Conservation (phyloP, 2,113 vertebrate genomes). For the Macroglossus sobrinus region DNA sequence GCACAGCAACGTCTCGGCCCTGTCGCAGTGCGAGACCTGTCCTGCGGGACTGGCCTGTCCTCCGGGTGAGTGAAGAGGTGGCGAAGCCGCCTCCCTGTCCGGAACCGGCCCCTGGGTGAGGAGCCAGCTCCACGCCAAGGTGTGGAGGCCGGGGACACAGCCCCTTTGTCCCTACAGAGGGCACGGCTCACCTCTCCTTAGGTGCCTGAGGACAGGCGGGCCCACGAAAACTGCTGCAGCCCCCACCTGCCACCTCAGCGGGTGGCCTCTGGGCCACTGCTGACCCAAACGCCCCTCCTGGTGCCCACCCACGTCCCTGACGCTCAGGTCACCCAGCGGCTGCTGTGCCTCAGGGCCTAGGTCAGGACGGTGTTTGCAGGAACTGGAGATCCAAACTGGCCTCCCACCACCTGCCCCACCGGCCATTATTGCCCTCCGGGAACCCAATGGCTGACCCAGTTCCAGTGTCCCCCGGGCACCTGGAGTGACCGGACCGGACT, state of each 20-base stretch:
- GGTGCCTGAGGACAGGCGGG: background rate
- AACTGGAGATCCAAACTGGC: constrained; percentile 25
- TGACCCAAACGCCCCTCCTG: background rate
- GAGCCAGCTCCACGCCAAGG: background rate
- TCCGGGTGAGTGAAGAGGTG: constrained; percentile 79
- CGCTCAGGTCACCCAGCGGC: background rate
- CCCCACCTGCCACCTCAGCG: background rate
- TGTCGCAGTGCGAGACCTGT: constrained; percentile 88
- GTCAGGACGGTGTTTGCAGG: background rate
- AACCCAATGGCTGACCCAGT: constrained; percentile 86
- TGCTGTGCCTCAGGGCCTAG: background rate
- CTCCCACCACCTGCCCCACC: constrained; percentile 84
- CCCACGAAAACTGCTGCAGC: background rate
- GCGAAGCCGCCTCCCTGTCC: background rate
- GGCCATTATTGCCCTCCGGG: constrained; percentile 92
- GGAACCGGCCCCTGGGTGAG: background rate
- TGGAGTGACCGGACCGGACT: constrained; percentile 88
- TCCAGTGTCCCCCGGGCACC: constrained; percentile 89
- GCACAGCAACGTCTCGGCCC: constrained; percentile 84
- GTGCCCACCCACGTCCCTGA: background rate
- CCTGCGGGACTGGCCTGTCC: constrained; percentile 85
- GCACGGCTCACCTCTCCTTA: rapidly evolving
- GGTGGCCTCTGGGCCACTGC: background rate
- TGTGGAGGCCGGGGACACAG: background rate
- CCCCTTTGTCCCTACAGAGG: background rate